Conservation (phyloP, 2,797 vertebrate species). For the Eospalax fontanierii region DNA sequence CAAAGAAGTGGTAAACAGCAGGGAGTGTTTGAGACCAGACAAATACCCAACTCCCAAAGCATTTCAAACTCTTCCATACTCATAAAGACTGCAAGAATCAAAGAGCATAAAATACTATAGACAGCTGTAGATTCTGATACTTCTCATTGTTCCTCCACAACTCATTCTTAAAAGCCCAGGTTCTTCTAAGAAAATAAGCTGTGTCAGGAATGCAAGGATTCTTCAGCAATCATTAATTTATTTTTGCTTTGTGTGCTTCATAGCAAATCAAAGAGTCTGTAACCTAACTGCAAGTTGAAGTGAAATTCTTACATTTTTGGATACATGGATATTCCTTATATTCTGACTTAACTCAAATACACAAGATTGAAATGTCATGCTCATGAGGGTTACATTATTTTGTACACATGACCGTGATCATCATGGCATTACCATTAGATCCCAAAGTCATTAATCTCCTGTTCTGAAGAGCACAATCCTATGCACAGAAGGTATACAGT, state of each 20-base stretch:
- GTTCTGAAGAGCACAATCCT: neutral
- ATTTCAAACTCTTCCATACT: neutral
- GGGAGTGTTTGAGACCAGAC: neutral
- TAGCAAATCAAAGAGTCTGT: neutral
- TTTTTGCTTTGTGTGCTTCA: neutral
- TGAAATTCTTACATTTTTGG: neutral
- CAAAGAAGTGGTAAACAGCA: neutral
- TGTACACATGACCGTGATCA: too few relatives aligned
- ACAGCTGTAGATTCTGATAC: neutral
- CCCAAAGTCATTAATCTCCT: neutral
- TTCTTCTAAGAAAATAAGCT: neutral
- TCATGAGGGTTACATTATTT: neutral
- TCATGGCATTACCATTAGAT: neutral
- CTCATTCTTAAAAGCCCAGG: neutral
- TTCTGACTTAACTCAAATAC: neutral
- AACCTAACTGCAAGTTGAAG: neutral
- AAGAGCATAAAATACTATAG: neutral
- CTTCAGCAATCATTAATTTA: neutral
- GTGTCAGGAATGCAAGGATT: too few relatives aligned
- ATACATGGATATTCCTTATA: neutral
- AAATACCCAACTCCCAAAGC: neutral
- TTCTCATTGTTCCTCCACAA: neutral
- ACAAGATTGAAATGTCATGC: neutral
- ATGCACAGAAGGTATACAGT: rapidly evolving
- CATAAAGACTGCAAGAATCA: too few relatives aligned